Evolutionary conservation across 2,113 vertebrate species (phyloP).

Genomic region (Burhinus oedicnemus): DNA sequence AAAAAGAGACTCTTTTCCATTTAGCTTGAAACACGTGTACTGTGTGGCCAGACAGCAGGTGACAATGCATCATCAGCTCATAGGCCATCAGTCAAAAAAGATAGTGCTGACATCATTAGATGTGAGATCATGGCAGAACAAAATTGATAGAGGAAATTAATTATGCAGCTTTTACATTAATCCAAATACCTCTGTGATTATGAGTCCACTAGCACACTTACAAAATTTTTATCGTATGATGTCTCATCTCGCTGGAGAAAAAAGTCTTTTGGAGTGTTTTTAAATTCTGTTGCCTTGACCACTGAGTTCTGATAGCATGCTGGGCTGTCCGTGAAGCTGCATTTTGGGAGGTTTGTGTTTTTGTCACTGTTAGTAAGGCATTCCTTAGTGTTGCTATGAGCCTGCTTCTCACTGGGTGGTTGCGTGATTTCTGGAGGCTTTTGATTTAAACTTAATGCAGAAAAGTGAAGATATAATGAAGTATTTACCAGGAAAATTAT

Average conservation of each 20-base stretch:
- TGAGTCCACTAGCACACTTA: background rate
- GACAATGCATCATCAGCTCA: background rate
- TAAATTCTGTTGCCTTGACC: background rate
- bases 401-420: background rate
- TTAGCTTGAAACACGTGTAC: background rate
- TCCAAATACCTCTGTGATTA: background rate
- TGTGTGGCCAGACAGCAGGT: background rate
- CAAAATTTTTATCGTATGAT: background rate
- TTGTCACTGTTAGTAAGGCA: background rate
- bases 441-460: background rate
- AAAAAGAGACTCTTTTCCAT: background rate
- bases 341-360: background rate
- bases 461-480: background rate
- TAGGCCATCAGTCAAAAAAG: background rate
- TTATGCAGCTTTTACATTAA: conserved; percentile 28
- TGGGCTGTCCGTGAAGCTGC: background rate
- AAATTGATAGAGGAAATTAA: conserved; percentile 24
- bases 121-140: conserved; percentile 7
- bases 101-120: background rate
- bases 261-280: background rate
- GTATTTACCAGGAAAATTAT: background rate
- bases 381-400: background rate
- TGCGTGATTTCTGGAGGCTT: background rate
- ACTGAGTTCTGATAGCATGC: background rate
- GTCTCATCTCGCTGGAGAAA: background rate